Percentiles rank a stretch among this genome's conserved stretches.
These are phyloP conservation scores for Sminthurinus aureus DNA, from an alignment of 2,888 invertebrate species.

Conservation along the genomic window DNA sequence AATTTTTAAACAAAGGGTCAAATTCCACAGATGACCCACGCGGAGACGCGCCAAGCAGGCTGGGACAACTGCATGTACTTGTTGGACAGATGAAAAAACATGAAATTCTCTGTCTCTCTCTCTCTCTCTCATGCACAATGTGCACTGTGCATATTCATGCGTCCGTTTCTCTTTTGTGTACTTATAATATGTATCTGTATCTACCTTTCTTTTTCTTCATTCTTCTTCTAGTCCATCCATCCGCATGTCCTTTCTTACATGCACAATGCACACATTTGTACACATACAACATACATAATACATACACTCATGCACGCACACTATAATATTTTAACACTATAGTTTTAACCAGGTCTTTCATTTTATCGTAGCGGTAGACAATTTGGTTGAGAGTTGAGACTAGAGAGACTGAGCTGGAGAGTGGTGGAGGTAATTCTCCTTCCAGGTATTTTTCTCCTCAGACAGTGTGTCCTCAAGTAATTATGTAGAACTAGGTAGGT, in stretches of 20 bases:
- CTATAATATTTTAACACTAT: neutral
- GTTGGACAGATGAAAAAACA: slow-evolving; percentile 34
- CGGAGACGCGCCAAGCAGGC: slow-evolving; percentile 59
- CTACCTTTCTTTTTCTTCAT: neutral
- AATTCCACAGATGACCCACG: slow-evolving; percentile 58
- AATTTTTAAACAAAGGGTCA: slow-evolving; percentile 60
- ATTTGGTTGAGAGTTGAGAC: neutral
- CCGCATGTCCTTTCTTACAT: neutral
- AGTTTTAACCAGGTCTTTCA: neutral
- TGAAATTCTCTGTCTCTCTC: slow-evolving; percentile 47
- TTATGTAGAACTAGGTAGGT: slow-evolving; percentile 12
- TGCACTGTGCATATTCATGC: neutral
- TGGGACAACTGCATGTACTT: slow-evolving; percentile 52
- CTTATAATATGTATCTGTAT: neutral
- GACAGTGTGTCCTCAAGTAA: slow-evolving; percentile 15
- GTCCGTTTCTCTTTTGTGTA: neutral
- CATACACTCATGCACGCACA: neutral
- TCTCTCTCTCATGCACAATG: slow-evolving; percentile 3
- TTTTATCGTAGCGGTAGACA: slow-evolving; percentile 1
- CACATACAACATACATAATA: neutral
- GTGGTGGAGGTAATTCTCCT: neutral
- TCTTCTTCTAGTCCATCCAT: too few species aligned
- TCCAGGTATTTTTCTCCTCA: slow-evolving; percentile 11
- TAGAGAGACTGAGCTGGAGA: neutral
- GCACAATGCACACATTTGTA: neutral